Base-by-base conservation (phyloP, 2,113 vertebrate genomes). In the Martes martes region DNA sequence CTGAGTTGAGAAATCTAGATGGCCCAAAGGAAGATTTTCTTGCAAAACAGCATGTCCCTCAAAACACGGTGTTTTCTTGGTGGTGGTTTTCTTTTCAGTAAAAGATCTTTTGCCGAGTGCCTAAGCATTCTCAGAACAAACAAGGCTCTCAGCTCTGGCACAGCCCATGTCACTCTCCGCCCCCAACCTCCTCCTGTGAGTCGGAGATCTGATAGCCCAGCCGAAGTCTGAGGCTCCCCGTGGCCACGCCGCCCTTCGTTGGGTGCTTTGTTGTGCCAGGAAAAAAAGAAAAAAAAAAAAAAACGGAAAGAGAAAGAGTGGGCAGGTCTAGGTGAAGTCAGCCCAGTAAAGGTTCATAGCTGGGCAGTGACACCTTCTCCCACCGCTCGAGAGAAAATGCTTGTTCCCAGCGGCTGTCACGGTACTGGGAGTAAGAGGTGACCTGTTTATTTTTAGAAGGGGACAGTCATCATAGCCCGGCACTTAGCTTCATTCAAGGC, bases 391-490 rank as follows among this genome's bases (percentile, higher is more conserved):
- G 96, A 42, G 92, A 98, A 97, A 90, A 93, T 96, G 94, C 98
- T 93, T 89, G 97, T 97, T 94, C 55, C 96, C 95, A 97, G 97
- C 97, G 96, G 98, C 98, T 97, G 98, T 99, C 98, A 98, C 97
- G 91, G 98, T 97, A 69, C 95, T 84, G 91, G 98, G 99, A 99
- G 99, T 99, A 98, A 98, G 98, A 99, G 99, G 99, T 98, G 99
- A 99, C 99, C 98, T 96, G 81, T 98, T 99, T 99, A 99, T 99
- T 99, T 99, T 99, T 99, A 99, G 99, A 98, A 78, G 18, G 73
- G 97, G 97, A 97, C 96, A 98, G 99, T 99, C 99, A 99, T 99
- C 99, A 99, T 98, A 97, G 95, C 98, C 98, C 85, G 1, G 87
- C 96, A 96, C 97, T 96, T 94, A 97, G 98, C 99, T 99, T 99